These are phyloP conservation scores for Cnemophilus loriae DNA, from an alignment of 2,113 vertebrate species.

Conservation along the genomic window DNA sequence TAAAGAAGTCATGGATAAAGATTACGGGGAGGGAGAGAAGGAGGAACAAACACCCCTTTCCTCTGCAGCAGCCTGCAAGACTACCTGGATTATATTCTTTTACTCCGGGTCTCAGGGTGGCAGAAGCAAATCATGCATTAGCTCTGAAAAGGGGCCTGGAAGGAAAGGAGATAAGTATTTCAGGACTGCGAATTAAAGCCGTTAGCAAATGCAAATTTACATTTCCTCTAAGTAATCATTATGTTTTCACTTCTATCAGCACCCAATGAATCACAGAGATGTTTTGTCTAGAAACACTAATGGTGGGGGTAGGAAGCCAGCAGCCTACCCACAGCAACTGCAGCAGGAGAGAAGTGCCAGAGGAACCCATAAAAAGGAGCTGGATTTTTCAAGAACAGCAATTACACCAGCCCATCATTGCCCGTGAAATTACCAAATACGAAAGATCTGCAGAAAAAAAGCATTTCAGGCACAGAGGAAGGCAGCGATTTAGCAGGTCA, in stretches of 20 bases:
- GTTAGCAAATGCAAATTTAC: slow-evolving; percentile 58
- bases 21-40: not conserved
- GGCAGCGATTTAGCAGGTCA: not conserved
- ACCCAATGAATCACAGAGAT: slow-evolving; percentile 60
- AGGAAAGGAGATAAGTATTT: slow-evolving; percentile 35
- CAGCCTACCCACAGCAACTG: slow-evolving; percentile 7
- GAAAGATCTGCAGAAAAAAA: not conserved
- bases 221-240: slow-evolving; percentile 63
- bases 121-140: slow-evolving; percentile 12
- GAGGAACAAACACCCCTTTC: not conserved
- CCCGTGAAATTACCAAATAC: not conserved
- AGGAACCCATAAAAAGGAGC: slow-evolving; percentile 25
- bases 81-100: not conserved
- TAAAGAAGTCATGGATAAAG: not conserved
- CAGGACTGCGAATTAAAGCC: slow-evolving; percentile 50
- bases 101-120: not conserved
- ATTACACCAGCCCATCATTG: not conserved
- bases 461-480: not conserved
- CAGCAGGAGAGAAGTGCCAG: slow-evolving; percentile 12
- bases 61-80: not conserved
- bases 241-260: slow-evolving; percentile 47
- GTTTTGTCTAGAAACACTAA: slow-evolving; percentile 57
- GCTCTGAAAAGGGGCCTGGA: slow-evolving; percentile 8
- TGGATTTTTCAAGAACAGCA: not conserved
- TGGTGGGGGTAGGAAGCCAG: slow-evolving; percentile 34